A percentile compares a stretch with the other conserved stretches of the same genome.
Evolutionary conservation across 2,113 vertebrate species (phyloP).

Genomic region (Syngnathus scovelli): DNA sequence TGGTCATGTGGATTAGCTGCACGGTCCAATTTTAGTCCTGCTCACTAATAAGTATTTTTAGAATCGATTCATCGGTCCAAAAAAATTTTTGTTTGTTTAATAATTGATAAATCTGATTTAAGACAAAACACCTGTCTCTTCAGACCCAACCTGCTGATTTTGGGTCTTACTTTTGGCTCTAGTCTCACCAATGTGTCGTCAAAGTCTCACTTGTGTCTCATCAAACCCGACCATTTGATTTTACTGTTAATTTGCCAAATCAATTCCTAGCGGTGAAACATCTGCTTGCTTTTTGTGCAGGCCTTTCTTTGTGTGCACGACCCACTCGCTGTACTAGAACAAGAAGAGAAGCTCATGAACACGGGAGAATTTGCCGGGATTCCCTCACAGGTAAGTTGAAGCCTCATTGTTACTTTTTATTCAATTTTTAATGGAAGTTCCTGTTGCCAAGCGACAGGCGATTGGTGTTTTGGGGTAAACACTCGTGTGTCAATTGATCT

Average conservation of each 20-base stretch:
- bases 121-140: background rate
- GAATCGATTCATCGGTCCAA: too few species aligned
- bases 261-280: background rate
- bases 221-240: background rate
- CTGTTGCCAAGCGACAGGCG: background rate
- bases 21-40: too few species aligned
- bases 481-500: background rate
- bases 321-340: slow-evolving; percentile 74
- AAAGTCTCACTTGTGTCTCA: too few species aligned
- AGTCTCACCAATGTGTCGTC: too few species aligned
- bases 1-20: too few species aligned
- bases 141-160: background rate
- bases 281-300: slow-evolving; percentile 53
- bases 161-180: background rate
- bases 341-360: slow-evolving; percentile 81
- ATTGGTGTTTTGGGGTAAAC: background rate
- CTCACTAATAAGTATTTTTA: too few species aligned
- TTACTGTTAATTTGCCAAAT: background rate
- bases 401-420: background rate
- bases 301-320: slow-evolving; percentile 76
- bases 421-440: background rate
- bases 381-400: slow-evolving; percentile 77
- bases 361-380: slow-evolving; percentile 81
- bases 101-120: too few species aligned
- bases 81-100: too few species aligned